Base-by-base conservation (phyloP, 2,888 invertebrate species). In the Stomorhina lunata region DNA sequence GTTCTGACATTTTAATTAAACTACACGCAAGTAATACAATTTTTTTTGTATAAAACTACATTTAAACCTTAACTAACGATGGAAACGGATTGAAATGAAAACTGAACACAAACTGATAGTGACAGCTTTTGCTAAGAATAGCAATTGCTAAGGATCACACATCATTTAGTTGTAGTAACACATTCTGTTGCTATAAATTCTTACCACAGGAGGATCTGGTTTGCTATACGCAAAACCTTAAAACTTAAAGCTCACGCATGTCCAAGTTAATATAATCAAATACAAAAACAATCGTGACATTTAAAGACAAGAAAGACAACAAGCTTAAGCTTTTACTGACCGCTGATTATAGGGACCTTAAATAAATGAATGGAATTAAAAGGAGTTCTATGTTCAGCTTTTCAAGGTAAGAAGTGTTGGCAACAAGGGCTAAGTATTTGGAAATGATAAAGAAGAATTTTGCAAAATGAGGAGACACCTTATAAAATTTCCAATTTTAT, bases 1-100 rank as follows among this genome's bases (percentile, higher is more conserved):
- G 90, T 90, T 90, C 89, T 90, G 90, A 90, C 90, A 90, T 90
- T 90, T 90, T 90, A 90, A 90, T 90, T 90, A 90, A 90, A 90
- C 86, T 83, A 76, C 78, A 81, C 72, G 77, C 82, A 75, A 68
- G 80, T 20, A 53, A 59, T 50, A 65, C 50, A n/a, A n/a, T n/a
- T n/a, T n/a, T n/a, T n/a, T n/a, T 69, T 63, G 69, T 69, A 61
- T 27, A 57, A 29, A 69, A 32, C 80, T 59, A 48, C 66, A 22
- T 15, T 22, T 20, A 22, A 40, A 29, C 2, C 40, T n/a, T 12
- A 71, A 2, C 32, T 32, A 43, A 27, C 22, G 15, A 40, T 6
- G 9, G 10, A 55, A 29, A 55, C 27, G 32, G 4, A 17, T n/a
- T 12, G 43, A 32, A 20, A 63, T n/a, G 20, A 29, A 50, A 15